These are phyloP conservation scores for Xestia xanthographa DNA, from an alignment of 2,888 invertebrate genomes.

Conservation along the genomic window DNA sequence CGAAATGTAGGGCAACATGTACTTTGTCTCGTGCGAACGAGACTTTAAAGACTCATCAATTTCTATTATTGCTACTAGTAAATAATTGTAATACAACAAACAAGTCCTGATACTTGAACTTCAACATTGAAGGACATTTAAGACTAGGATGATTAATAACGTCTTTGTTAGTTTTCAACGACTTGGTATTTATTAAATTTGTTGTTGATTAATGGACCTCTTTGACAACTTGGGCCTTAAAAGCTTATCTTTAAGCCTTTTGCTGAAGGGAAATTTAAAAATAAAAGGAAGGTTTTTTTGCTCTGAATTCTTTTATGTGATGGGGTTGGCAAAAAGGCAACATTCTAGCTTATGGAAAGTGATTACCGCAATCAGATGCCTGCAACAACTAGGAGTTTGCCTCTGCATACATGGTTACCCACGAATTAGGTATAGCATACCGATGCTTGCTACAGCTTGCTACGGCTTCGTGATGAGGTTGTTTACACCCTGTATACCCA, in stretches of 20 bases:
- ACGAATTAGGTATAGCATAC: too few relatives aligned
- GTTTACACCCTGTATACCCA: too few relatives aligned
- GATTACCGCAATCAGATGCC: neutral
- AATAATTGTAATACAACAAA: neutral
- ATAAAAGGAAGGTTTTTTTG: neutral
- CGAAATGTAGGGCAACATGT: neutral
- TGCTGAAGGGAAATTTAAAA: neutral
- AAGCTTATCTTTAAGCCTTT: slow-evolving; percentile 18
- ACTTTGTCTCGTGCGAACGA: neutral
- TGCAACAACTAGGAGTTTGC: neutral
- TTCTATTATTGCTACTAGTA: neutral
- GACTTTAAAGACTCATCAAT: neutral
- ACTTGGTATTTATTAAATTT: slow-evolving; percentile 54
- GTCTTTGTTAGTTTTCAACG: slow-evolving; percentile 46
- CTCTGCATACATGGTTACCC: neutral
- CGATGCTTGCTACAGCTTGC: too few relatives aligned
- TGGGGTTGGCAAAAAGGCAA: neutral
- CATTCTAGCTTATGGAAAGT: neutral
- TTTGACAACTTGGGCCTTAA: slow-evolving; percentile 32
- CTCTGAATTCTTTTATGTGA: neutral
- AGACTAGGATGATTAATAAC: slow-evolving; percentile 49
- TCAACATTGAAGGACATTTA: slow-evolving; percentile 33
- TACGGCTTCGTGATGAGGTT: too few relatives aligned
- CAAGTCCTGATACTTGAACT: slow-evolving; percentile 32
- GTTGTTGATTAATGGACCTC: slow-evolving; percentile 55